A percentile compares a stretch with the other conserved stretches of the same genome.
Evolutionary conservation across 2,797 vertebrate species (phyloP).

Genomic region (Sebastes jordani): DNA sequence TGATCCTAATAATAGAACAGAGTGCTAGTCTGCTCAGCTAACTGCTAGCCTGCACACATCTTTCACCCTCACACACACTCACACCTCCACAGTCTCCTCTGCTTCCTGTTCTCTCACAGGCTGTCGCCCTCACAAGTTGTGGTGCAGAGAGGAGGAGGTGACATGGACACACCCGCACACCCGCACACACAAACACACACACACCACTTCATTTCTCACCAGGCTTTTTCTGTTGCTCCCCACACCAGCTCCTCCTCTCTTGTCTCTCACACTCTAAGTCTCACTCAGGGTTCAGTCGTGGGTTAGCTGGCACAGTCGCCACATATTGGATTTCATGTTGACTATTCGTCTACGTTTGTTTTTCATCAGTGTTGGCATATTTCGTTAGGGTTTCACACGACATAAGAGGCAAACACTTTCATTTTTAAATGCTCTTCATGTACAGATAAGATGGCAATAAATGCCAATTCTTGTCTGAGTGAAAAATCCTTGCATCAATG

Average conservation of each 20-base stretch:
- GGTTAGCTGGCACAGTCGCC: slow-evolving; percentile 59
- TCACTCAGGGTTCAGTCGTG: slow-evolving; percentile 61
- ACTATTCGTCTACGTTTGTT: slow-evolving; percentile 23
- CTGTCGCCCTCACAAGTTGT: slow-evolving; percentile 66
- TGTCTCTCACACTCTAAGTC: slow-evolving; percentile 50
- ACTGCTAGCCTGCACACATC: slow-evolving; percentile 40
- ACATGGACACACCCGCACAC: slow-evolving; percentile 39
- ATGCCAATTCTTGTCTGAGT: neutral
- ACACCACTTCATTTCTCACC: slow-evolving; percentile 63
- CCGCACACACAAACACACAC: slow-evolving; percentile 20
- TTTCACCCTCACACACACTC: slow-evolving; percentile 13
- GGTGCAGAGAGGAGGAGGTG: slow-evolving; percentile 57
- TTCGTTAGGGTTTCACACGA: slow-evolving; percentile 15
- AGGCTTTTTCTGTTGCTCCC: slow-evolving; percentile 58
- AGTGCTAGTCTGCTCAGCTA: slow-evolving; percentile 37
- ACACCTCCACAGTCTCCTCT: slow-evolving; percentile 56
- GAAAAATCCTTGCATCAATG: neutral
- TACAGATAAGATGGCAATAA: neutral
- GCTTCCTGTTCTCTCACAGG: slow-evolving; percentile 70
- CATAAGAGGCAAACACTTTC: neutral
- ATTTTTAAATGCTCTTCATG: neutral
- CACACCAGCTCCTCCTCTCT: slow-evolving; percentile 15
- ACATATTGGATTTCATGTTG: slow-evolving; percentile 51
- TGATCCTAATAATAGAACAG: slow-evolving; percentile 45
- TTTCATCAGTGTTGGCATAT: slow-evolving; percentile 16